Percentiles rank a stretch among this genome's conserved stretches.
Evolutionary conservation across 1,140 invertebrate genomes (phyloP).

Genomic region (Hydropsyche tenuis): DNA sequence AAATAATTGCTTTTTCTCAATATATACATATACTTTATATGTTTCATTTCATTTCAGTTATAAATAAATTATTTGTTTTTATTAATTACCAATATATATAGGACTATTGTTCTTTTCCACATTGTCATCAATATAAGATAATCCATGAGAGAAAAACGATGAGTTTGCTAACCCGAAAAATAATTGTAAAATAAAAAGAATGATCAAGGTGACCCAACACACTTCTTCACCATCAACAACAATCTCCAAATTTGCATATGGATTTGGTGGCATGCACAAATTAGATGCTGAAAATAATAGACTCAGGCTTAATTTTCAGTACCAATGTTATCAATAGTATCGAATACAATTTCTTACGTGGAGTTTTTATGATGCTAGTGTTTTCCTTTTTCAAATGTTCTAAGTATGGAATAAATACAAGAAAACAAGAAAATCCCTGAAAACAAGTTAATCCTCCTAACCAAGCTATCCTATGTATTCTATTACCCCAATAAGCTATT

Average conservation of each 20-base stretch:
- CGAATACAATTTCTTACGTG: conserved; percentile 7
- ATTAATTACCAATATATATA: conserved; percentile 57
- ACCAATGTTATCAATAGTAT: background rate
- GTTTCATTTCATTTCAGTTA: background rate
- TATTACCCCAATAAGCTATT: conserved; percentile 67
- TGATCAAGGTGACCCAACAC: conserved; percentile 57
- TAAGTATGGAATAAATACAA: conserved; percentile 66
- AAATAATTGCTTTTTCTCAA: conserved; percentile 19
- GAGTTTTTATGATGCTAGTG: background rate
- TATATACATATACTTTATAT: background rate
- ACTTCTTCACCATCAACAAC: background rate
- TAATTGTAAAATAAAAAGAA: conserved; percentile 68
- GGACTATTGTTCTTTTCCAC: conserved; percentile 66
- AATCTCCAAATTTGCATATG: conserved; percentile 28
- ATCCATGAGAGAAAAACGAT: conserved; percentile 69
- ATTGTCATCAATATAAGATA: conserved; percentile 74
- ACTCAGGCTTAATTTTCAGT: background rate
- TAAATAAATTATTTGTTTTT: background rate
- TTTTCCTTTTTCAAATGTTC: conserved; percentile 51
- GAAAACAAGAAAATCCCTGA: conserved; percentile 62
- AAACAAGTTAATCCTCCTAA: conserved; percentile 65
- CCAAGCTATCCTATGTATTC: conserved; percentile 67
- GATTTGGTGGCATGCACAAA: conserved; percentile 49
- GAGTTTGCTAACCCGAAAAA: conserved; percentile 66
- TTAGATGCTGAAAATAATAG: conserved; percentile 38